Evolutionary conservation across 2,888 invertebrate genomes (phyloP).

Genomic region (Noctuana brunneofusca): DNA sequence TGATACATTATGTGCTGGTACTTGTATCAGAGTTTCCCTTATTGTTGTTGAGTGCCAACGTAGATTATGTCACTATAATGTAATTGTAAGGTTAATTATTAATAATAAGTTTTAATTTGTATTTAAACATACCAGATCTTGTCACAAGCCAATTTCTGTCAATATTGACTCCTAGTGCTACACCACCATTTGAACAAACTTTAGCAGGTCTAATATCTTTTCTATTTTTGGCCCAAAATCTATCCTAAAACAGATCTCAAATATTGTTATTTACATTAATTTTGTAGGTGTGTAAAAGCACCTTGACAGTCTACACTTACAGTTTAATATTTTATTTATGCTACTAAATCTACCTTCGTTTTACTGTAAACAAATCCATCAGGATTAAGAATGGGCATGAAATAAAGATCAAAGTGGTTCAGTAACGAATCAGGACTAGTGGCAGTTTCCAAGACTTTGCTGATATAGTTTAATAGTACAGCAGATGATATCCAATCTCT

Average conservation of each 20-base stretch:
- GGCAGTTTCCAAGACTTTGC: conserved; percentile 46
- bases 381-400: conserved; percentile 70
- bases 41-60: too few species aligned
- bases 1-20: not conserved
- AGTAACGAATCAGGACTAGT: conserved; percentile 42
- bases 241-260: conserved; percentile 47
- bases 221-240: conserved; percentile 66
- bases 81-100: too few species aligned
- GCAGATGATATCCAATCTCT: conserved; percentile 66
- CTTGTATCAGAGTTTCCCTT: too few species aligned
- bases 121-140: conserved; percentile 7
- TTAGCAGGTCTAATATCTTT: conserved; percentile 52
- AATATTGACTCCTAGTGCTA: conserved; percentile 61
- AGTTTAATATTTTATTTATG: too few species aligned
- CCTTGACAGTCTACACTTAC: too few species aligned
- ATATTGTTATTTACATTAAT: too few species aligned
- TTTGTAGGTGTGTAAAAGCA: too few species aligned
- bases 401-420: conserved; percentile 59
- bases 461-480: conserved; percentile 57
- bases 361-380: conserved; percentile 68
- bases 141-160: conserved; percentile 64
- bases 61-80: too few species aligned
- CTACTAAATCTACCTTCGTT: conserved; percentile 47
- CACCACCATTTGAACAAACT: conserved; percentile 45
- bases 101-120: not conserved